Conservation (phyloP, 2,797 vertebrate species). For the Microchirus variegatus region DNA sequence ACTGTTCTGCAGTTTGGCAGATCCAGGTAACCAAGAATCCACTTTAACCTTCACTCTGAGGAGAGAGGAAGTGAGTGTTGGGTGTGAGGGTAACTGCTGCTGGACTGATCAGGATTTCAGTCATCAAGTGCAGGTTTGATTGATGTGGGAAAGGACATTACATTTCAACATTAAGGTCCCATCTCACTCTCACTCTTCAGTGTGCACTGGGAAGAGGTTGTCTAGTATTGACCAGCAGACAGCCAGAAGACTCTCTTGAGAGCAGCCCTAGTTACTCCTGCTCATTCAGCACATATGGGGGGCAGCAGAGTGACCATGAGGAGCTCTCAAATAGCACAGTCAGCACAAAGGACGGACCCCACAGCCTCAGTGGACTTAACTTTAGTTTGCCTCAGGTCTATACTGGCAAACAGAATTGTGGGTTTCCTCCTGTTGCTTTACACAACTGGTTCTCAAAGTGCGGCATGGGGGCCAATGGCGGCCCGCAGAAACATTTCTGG, state of each 20-base stretch:
- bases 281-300: conserved; percentile 61
- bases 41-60: background rate
- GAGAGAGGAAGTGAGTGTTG: conserved; percentile 16
- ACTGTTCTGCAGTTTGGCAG: conserved; percentile 8
- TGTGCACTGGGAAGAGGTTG: conserved; percentile 6
- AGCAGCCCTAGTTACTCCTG: conserved; percentile 34
- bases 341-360: conserved; percentile 38
- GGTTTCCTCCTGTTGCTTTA: no score
- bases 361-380: no score
- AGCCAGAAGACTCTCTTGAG: conserved; percentile 1
- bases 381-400: no score
- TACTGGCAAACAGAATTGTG: no score
- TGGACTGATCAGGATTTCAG: conserved; percentile 38
- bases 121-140: conserved; percentile 29
- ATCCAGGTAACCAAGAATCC: background rate
- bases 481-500: no score
- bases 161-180: conserved; percentile 34
- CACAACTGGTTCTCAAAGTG: no score
- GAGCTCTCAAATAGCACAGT: conserved; percentile 31
- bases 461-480: no score
- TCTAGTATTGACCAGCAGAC: conserved; percentile 23
- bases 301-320: conserved; percentile 24
- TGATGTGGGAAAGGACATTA: conserved; percentile 50
- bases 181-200: conserved; percentile 22
- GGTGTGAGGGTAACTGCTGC: conserved; percentile 13